A percentile compares a stretch with the other conserved stretches of the same genome.
Conservation (phyloP, 2,888 invertebrate genomes). For the Sarcophaga rosellei region DNA sequence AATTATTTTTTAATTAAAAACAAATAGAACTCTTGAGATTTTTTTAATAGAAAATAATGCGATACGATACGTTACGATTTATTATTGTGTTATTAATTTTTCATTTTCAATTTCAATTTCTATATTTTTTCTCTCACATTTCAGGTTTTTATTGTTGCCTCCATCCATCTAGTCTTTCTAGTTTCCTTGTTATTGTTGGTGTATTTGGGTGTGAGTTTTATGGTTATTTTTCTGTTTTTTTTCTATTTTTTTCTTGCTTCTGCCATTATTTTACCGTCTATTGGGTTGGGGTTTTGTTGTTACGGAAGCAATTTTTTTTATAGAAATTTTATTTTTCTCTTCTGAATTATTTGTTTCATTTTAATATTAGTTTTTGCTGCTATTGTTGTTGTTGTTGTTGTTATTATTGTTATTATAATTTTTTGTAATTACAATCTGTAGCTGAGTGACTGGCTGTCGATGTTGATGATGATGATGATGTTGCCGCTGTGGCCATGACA, state of each 20-base stretch:
- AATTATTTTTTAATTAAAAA: conserved; percentile 54
- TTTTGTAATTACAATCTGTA: conserved; percentile 57
- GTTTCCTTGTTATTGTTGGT: no score
- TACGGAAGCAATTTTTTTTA: conserved; percentile 2
- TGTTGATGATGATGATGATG: conserved; percentile 9
- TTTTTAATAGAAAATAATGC: neutral
- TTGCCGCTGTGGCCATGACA: neutral
- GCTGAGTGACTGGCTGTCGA: conserved; percentile 25
- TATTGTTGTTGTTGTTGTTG: conserved; percentile 17
- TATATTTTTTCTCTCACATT: no score
- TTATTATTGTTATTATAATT: neutral
- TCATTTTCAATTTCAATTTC: conserved; percentile 7
- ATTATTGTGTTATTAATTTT: conserved; percentile 51
- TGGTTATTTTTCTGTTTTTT: neutral
- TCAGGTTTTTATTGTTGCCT: no score
- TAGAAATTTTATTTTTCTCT: neutral
- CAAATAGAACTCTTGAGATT: conserved; percentile 58
- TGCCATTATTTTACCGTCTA: neutral
- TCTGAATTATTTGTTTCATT: conserved; percentile 33
- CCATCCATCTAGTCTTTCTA: no score
- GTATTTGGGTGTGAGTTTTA: conserved; percentile 7
- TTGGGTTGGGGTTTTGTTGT: conserved; percentile 21
- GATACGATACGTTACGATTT: conserved; percentile 42
- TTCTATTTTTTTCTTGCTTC: neutral
- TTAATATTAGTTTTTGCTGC: conserved; percentile 18